Percentiles rank a stretch among this genome's conserved stretches.
These are phyloP conservation scores for Ophonus ardosiacus DNA, from an alignment of 2,888 invertebrate genomes.

Conservation along the genomic window DNA sequence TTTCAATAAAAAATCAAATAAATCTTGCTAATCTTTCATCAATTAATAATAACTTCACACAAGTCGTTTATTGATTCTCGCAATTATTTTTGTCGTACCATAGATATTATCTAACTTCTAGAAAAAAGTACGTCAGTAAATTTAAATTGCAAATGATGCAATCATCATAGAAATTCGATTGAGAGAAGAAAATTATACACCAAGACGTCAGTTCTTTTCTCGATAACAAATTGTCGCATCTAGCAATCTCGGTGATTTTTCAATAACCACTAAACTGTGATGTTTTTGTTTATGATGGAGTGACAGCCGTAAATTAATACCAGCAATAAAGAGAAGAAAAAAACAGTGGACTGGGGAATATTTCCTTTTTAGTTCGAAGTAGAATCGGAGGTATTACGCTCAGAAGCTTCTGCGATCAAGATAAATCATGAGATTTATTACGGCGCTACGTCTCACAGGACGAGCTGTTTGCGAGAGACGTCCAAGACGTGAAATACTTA, in stretches of 20 bases:
- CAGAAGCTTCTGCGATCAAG: conserved; percentile 48
- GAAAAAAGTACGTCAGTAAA: conserved; percentile 38
- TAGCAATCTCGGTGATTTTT: conserved; percentile 12
- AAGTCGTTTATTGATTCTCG: conserved; percentile 22
- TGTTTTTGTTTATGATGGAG: conserved; percentile 31
- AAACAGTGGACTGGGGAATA: conserved; percentile 17
- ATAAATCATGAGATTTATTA: conserved; percentile 58
- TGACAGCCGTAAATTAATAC: conserved; percentile 32
- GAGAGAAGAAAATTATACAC: conserved; percentile 31
- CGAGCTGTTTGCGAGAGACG: neutral
- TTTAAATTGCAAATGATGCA: conserved; percentile 40
- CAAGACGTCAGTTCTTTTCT: conserved; percentile 9
- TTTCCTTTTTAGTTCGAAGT: conserved; percentile 23
- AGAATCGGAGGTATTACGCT: conserved; percentile 53
- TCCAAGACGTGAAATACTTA: neutral
- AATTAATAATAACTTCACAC: conserved; percentile 14
- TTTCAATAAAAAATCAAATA: neutral
- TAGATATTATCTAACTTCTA: conserved; percentile 19
- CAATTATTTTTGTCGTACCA: conserved; percentile 24
- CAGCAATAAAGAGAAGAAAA: conserved; percentile 14
- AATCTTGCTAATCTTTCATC: neutral
- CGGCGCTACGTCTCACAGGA: neutral
- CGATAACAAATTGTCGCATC: conserved; percentile 30
- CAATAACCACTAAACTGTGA: conserved; percentile 25
- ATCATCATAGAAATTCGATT: conserved; percentile 13